Evolutionary conservation across 2,797 vertebrate species (phyloP), one percentile per base, ranked within the genome.

Genomic region (Parauchenoglanis ngamensis): DNA sequence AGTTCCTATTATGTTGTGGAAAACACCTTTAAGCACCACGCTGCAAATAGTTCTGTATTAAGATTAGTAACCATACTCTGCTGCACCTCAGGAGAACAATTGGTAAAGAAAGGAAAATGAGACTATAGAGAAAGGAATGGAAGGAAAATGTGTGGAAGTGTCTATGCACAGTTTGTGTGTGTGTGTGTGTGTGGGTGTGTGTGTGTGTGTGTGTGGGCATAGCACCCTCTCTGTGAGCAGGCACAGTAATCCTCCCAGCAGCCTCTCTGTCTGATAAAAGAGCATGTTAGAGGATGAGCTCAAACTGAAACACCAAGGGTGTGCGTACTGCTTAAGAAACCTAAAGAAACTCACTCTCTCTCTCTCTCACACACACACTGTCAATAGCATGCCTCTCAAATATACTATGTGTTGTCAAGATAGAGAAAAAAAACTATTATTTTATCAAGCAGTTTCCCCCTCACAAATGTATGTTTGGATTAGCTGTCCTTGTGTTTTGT

Each of bases 251-350:
- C 87, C 87, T 81, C 83, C 63, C 63, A 80, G 83, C 80, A 85
- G 79, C 68, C 88, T 88, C 76, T 77, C 86, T 87, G 85, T 85
- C 83, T 84, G 67, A 90, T 89, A 84, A 89, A 91, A 91, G 88
- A 70, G 85, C 88, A 88, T 84, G 80, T 56, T 82, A 86, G 77
- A 82, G 78, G 68, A 86, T 89, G 68, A 59, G 57, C 52, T 88
- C 70, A 88, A 46, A 76, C 67, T 84, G 86, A 31, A 70, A 78
- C 84, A 86, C 73, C 76, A 70, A 73, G 56, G 54, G 44, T 56
- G 54, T 49, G 63, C 31, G 25, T 59, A 81, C 59, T 87, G 59
- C 70, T 15, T 3, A 40, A 40, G 40, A 40, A 40, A 40, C 40
- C 40, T 40, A 40, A 59, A 86, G 28, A 78, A 81, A 17, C n/a